Base-by-base conservation (phyloP, 2,113 vertebrate species). In the Limanda limanda region DNA sequence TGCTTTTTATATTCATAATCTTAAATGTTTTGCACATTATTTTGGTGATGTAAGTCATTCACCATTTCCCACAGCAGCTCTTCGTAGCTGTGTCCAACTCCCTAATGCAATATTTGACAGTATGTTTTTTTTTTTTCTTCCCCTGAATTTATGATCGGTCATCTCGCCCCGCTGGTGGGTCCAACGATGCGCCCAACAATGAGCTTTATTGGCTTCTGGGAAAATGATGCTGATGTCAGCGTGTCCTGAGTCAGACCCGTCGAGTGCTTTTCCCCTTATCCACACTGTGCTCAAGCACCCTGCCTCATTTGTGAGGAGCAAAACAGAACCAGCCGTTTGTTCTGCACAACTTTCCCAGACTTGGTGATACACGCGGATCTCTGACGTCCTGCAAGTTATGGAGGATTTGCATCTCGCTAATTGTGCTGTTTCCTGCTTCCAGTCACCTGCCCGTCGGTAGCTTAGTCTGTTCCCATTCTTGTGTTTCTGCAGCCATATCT, bases 221-320 rank as follows among this genome's bases (percentile, higher is more conserved):
- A 90, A 91, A 91, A 88, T 61, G 67, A 66, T 87, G 89, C 91
- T 92, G 86, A 90, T 84, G 84, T 92, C 91, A 88, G 88, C 89
- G 86, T 24, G 79, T 90, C 82, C 89, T 86, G 83, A 90, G 57
- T 86, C 83, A 92, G 88, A 89, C 78, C 85, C 78, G 89, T 91
- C 87, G 47, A 79, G 79, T 42, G 68, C 75, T 71, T 69, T 15
- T 74, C 61, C 79, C 54, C 52, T 48, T 20, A 23, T 68, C 76
- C 42, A 35, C 8, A 10, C 57, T 7, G 9, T 14, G 6, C 63
- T 62, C 17, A 10, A 70, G 77, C 70, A 69, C 58, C 35, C 63
- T 37, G 65, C 66, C 68, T 82, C 60, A 12, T 24, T 45, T 62
- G 40, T 71, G 57, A 80, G 69, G 67, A 42, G 66, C 21, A 7